Evolutionary conservation across 2,113 vertebrate species (phyloP).

Genomic region (Cettia cetti): DNA sequence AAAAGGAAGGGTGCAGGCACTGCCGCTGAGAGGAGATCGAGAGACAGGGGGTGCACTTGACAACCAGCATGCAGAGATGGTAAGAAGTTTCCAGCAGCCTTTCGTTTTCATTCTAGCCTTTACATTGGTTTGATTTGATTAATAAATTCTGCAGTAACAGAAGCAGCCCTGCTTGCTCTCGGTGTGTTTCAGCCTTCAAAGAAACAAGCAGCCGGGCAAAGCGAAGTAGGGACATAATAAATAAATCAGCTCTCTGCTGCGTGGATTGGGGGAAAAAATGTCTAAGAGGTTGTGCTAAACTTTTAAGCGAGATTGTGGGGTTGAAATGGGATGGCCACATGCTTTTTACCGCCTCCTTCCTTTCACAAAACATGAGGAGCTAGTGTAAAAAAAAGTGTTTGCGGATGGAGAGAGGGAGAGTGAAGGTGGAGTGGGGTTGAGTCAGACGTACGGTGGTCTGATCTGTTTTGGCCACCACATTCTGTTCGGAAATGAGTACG

Average conservation of each 20-base stretch:
- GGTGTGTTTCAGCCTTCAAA: conserved; percentile 26
- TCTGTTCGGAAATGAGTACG: conserved; percentile 9
- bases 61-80: conserved; percentile 82
- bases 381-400: neutral
- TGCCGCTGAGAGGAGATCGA: conserved; percentile 75
- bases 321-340: neutral
- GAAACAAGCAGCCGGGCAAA: conserved; percentile 4
- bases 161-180: conserved; percentile 34
- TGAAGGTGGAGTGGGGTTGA: neutral
- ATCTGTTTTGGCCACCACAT: neutral
- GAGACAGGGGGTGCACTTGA: conserved; percentile 79
- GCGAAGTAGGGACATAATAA: neutral
- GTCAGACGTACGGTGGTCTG: neutral
- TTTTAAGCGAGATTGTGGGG: neutral
- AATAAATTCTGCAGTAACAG: conserved; percentile 43
- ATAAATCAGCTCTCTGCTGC: neutral
- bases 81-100: conserved; percentile 80
- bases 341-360: neutral
- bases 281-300: conserved; percentile 23
- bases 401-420: neutral
- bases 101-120: conserved; percentile 60
- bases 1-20: conserved; percentile 68
- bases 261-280: neutral
- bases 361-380: conserved; percentile 6
- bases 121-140: conserved; percentile 2